Evolutionary conservation across 2,888 invertebrate genomes (phyloP), one percentile per base, ranked within the genome.

Genomic region (Vesta saturnalis): DNA sequence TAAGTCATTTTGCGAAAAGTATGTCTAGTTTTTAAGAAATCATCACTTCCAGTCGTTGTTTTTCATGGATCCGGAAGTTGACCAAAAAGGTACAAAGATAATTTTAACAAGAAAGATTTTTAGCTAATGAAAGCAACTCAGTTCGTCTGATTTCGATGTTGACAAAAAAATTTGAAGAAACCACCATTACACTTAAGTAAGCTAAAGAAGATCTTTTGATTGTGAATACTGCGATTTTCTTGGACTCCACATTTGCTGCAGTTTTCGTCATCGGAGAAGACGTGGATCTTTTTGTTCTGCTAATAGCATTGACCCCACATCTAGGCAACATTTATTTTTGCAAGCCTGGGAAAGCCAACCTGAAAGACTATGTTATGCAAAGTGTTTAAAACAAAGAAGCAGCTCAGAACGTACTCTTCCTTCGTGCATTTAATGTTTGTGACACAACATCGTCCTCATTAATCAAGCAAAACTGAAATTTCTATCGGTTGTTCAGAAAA

Each of bases 401-500:
- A 59, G 19, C n/a, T n/a, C n/a, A n/a, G n/a, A n/a, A n/a, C n/a
- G n/a, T n/a, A n/a, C 16, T 18, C 8, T 49, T 49, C 15, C 49
- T 18, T 1, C 76, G 76, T 64, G 74, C 75, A 0, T 64, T 70
- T 43, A 43, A 52, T 18, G 72, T 67, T 2, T 72, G 70, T 43
- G 70, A 72, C 30, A 70, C 60, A 0, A n/a, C n/a, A n/a, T n/a
- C n/a, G n/a, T n/a, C n/a, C n/a, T 57, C 59, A 71, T 71, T 47
- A 67, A 54, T 19, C 65, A 70, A 12, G 74, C 70, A 59, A 77
- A 73, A 67, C 65, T 54, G n/a, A 70, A 67, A 60, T 65, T 74
- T 19, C n/a, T 49, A 15, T 39, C 56, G 6, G 18, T 61, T 10
- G 6, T 70, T 8, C 19, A 62, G 21, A 74, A 75, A 56, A 68